Evolutionary conservation across 1,140 invertebrate species (phyloP).

Genomic region (Orussus abietinus): DNA sequence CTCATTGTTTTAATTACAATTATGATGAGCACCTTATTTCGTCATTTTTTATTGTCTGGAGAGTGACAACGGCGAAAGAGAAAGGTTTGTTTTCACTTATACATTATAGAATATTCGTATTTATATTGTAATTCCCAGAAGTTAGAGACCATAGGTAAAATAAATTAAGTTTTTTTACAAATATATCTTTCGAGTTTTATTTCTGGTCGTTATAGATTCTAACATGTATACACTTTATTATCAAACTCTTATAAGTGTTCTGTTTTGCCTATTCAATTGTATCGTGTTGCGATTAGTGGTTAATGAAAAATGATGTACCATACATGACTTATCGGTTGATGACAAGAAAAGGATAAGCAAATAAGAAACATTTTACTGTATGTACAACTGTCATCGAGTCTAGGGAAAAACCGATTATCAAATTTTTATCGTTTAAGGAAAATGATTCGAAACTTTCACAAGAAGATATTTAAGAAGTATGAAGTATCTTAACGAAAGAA

Average conservation of each 20-base stretch:
- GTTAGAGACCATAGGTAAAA: conserved; percentile 18
- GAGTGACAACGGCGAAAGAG: conserved; percentile 7
- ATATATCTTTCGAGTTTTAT: conserved; percentile 18
- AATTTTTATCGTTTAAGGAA: no score
- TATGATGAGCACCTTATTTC: not conserved
- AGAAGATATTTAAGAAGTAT: no score
- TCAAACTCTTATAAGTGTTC: no score
- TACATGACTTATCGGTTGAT: no score
- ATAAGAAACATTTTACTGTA: not conserved
- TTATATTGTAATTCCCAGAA: conserved; percentile 17
- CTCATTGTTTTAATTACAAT: conserved; percentile 1
- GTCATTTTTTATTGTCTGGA: conserved; percentile 14
- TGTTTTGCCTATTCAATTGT: no score
- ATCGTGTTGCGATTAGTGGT: no score
- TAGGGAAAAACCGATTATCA: conserved; percentile 3
- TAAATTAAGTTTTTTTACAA: conserved; percentile 27
- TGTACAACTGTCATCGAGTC: not conserved
- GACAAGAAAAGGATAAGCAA: no score
- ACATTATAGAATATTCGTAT: conserved; percentile 16
- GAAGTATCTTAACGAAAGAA: no score
- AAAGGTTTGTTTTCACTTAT: conserved; percentile 20
- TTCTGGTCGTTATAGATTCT: no score
- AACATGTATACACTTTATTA: no score
- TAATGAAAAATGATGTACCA: no score
- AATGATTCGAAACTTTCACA: no score